A percentile compares a stretch with the other conserved stretches of the same genome.
phyloP scores from a whole-genome alignment of 1,140 invertebrate species.

The Pseudomyrmex cubaensis region DNA sequence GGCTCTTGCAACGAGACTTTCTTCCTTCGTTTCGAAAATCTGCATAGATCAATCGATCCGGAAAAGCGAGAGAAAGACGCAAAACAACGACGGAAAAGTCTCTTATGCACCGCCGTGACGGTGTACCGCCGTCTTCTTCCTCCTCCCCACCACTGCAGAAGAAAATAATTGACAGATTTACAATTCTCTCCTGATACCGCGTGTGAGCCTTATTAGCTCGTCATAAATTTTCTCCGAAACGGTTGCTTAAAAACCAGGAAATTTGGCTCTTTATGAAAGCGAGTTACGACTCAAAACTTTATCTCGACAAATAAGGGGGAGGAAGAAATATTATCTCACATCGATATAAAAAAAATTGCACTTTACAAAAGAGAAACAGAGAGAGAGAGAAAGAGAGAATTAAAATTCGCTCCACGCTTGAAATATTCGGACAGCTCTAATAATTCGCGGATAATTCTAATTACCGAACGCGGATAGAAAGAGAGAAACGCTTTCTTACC shows the following conservation, averaged over 20 bases:
- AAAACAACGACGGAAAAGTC: background rate
- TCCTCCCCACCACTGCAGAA: no score
- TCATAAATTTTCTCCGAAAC: no score
- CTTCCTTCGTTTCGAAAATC: slow-evolving; percentile 22
- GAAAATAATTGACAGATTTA: no score
- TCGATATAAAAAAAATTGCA: slow-evolving; percentile 43
- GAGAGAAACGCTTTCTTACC: slow-evolving; percentile 47
- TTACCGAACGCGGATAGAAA: slow-evolving; percentile 28
- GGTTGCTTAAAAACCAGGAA: no score
- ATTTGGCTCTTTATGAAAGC: no score
- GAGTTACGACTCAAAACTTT: no score
- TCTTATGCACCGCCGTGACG: no score
- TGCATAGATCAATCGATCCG: slow-evolving; percentile 47
- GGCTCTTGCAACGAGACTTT: slow-evolving; percentile 27
- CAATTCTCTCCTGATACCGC: no score
- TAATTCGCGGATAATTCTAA: slow-evolving; percentile 34
- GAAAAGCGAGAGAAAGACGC: slow-evolving; percentile 35
- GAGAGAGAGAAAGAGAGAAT: slow-evolving; percentile 6
- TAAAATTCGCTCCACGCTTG: slow-evolving; percentile 55
- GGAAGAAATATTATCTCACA: no score
- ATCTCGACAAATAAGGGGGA: no score
- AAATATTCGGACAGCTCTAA: background rate
- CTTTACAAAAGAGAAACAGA: background rate
- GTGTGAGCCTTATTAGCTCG: no score
- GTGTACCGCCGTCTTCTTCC: no score